Evolutionary conservation across 2,797 vertebrate species (phyloP).

Genomic region (Pangasius sanitwongsei): DNA sequence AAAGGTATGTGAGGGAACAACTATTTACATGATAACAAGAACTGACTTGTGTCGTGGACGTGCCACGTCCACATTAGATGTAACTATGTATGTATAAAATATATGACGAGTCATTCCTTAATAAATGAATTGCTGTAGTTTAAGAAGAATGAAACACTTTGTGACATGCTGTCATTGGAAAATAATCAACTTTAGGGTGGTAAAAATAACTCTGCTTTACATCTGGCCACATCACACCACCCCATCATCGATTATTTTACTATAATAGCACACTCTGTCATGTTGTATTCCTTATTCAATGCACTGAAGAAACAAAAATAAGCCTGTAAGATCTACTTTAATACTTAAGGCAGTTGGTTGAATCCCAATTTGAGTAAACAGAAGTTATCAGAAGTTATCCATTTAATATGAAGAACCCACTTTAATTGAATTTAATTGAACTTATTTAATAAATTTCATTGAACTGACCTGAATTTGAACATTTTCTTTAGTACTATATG

Average conservation of each 20-base stretch:
- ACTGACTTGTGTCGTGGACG: not conserved
- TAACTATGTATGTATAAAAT: not conserved
- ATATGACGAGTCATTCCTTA: not conserved
- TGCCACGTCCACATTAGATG: not conserved
- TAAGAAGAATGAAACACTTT: not conserved
- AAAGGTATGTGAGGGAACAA: not conserved
- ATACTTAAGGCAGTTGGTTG: not conserved
- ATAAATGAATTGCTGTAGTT: too few species aligned
- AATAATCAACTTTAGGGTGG: not conserved
- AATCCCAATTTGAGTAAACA: not conserved
- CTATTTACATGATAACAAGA: not conserved
- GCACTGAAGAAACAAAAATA: not conserved
- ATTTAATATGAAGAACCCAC: not conserved
- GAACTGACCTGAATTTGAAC: not conserved
- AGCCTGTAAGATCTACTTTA: not conserved
- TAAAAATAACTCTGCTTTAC: not conserved
- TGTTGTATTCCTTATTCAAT: not conserved
- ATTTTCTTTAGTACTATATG: not conserved
- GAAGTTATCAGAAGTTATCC: not conserved
- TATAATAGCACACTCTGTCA: not conserved
- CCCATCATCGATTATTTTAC: not conserved
- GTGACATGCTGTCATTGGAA: not conserved
- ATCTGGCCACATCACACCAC: not conserved
- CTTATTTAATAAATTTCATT: not conserved
- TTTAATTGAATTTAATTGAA: not conserved